These are phyloP conservation scores for Mugil cephalus DNA, from an alignment of 2,113 vertebrate genomes.

Conservation along the genomic window DNA sequence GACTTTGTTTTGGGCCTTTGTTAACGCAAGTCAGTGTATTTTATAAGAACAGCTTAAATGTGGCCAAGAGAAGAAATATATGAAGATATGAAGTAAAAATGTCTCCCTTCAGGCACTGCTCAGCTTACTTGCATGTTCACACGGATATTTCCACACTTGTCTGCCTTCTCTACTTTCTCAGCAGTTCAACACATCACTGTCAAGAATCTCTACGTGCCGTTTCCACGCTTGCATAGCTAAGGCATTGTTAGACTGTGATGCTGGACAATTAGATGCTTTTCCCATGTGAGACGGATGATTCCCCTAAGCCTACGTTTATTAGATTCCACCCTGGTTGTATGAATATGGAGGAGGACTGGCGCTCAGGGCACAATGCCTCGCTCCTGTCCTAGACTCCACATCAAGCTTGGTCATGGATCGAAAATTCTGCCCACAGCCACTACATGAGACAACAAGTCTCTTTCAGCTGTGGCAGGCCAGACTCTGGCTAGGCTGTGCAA, in stretches of 20 bases:
- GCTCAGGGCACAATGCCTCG: slow-evolving; percentile 69
- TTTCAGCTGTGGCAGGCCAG: slow-evolving; percentile 51
- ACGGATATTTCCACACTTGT: slow-evolving; percentile 42
- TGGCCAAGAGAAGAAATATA: background rate
- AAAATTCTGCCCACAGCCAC: slow-evolving; percentile 68
- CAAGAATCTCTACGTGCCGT: slow-evolving; percentile 8
- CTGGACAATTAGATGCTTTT: slow-evolving; percentile 64
- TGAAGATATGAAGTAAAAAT: slow-evolving; percentile 37
- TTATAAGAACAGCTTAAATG: background rate
- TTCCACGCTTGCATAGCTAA: slow-evolving; percentile 55
- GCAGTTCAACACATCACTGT: slow-evolving; percentile 27
- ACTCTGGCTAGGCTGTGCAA: slow-evolving; percentile 9
- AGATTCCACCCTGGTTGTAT: slow-evolving; percentile 77
- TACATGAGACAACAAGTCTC: slow-evolving; percentile 63
- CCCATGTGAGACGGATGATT: slow-evolving; percentile 67
- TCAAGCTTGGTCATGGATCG: slow-evolving; percentile 50
- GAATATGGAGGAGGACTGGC: slow-evolving; percentile 79
- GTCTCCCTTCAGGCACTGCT: slow-evolving; percentile 13
- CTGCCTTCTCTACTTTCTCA: slow-evolving; percentile 34
- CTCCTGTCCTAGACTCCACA: slow-evolving; percentile 59
- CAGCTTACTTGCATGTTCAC: slow-evolving; percentile 57
- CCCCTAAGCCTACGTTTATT: slow-evolving; percentile 72
- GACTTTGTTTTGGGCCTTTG: background rate
- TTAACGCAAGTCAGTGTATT: background rate
- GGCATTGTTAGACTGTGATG: slow-evolving; percentile 66